Percentiles rank a stretch among this genome's conserved stretches.
Conservation (phyloP, 1,140 invertebrate genomes). For the Drosophila kepulauana region DNA sequence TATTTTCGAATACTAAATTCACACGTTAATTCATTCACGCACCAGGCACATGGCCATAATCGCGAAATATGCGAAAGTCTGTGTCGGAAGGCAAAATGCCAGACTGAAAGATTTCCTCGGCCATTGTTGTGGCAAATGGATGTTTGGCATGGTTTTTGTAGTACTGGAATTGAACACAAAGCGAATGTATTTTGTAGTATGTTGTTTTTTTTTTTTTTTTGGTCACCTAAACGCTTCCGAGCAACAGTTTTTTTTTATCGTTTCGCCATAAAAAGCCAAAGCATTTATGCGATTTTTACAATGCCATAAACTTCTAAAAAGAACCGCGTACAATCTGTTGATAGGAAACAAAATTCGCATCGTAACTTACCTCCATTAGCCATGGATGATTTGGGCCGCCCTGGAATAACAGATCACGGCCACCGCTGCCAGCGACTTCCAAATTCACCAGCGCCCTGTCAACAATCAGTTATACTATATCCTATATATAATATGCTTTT, state of each 20-base stretch:
- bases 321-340: slow-evolving; percentile 10
- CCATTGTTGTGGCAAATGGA: slow-evolving; percentile 95
- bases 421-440: slow-evolving; percentile 97
- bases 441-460: slow-evolving; percentile 95
- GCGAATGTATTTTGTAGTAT: neutral
- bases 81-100: slow-evolving; percentile 97
- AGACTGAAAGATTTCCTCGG: slow-evolving; percentile 97
- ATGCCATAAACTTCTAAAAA: slow-evolving; percentile 28
- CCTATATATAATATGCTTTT: neutral
- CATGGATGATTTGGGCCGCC: slow-evolving; percentile 96
- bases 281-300: slow-evolving; percentile 9
- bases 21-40: neutral
- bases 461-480: neutral
- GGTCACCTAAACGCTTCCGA: neutral
- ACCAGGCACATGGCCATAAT: slow-evolving; percentile 92
- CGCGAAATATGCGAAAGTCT: slow-evolving; percentile 97
- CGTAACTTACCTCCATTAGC: slow-evolving; percentile 89
- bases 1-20: neutral
- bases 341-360: neutral
- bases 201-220: neutral
- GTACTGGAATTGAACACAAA: slow-evolving; percentile 38
- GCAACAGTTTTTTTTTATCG: slow-evolving; percentile 86
- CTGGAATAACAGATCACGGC: slow-evolving; percentile 97
- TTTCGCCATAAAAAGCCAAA: slow-evolving; percentile 88
- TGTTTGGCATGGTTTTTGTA: slow-evolving; percentile 85